phyloP scores from a whole-genome alignment of 2,797 vertebrate species.

The Melanotaenia parkinsoni region DNA sequence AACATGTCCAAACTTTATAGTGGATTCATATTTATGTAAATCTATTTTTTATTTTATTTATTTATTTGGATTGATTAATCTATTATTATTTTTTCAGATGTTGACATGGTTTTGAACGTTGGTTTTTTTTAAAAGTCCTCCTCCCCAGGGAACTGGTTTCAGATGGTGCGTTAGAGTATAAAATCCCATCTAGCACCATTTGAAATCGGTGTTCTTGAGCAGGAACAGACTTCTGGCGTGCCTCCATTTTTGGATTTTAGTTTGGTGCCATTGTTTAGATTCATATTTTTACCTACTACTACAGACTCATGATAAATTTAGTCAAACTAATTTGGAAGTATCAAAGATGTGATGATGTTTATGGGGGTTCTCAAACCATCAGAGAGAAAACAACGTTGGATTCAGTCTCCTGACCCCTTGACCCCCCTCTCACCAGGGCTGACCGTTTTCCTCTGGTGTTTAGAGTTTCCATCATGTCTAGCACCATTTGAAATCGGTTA shows the following conservation, averaged over 20 bases:
- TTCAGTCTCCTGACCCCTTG: not conserved
- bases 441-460: conserved; percentile 99
- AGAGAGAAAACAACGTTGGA: not conserved
- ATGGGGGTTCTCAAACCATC: not conserved
- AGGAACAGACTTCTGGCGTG: conserved; percentile 79
- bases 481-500: conserved; percentile 99
- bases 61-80: too few relatives aligned
- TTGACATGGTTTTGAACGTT: not conserved
- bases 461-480: conserved; percentile 96
- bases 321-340: not conserved
- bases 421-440: conserved; percentile 88
- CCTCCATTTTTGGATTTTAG: not conserved
- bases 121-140: conserved; percentile 59
- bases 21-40: not conserved
- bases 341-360: not conserved
- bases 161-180: conserved; percentile 99
- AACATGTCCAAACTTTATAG: conserved; percentile 9
- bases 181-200: conserved; percentile 99
- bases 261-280: not conserved
- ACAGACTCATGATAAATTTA: not conserved
- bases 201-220: conserved; percentile 99
- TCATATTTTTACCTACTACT: not conserved
- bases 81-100: conserved; percentile 35
- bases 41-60: too few relatives aligned
- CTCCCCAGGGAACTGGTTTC: conserved; percentile 99